Evolutionary conservation across 1,140 invertebrate species (phyloP).

Genomic region (Portunus trituberculatus): DNA sequence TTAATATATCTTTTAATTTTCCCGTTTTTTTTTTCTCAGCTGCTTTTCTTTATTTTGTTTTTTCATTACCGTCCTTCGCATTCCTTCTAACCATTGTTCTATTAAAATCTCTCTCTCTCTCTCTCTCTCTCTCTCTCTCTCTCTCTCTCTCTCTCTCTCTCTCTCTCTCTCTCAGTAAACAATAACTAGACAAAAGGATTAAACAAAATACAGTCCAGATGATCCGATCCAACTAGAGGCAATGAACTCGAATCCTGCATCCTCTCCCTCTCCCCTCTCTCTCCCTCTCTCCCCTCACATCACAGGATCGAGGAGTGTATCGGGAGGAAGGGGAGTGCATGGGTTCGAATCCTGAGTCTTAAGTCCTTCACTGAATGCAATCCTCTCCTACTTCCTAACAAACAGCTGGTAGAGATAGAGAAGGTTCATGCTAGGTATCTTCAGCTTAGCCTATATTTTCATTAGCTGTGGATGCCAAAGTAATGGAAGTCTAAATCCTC

Average conservation of each 20-base stretch:
- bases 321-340: neutral
- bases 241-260: neutral
- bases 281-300: neutral
- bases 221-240: neutral
- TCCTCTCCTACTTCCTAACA: neutral
- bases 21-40: too few relatives aligned
- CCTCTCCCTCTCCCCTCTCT: neutral
- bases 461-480: too few relatives aligned
- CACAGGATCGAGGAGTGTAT: neutral
- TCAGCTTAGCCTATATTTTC: too few relatives aligned
- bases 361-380: neutral
- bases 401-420: neutral
- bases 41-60: too few relatives aligned
- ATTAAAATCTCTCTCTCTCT: neutral
- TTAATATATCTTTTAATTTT: too few relatives aligned
- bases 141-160: neutral
- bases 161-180: too few relatives aligned
- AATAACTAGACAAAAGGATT: too few relatives aligned
- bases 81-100: neutral
- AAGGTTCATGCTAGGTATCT: too few relatives aligned
- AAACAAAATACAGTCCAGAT: neutral
- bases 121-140: slow-evolving; percentile 41
- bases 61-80: too few relatives aligned
- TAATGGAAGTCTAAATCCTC: too few relatives aligned
- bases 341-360: neutral